phyloP scores from a whole-genome alignment of 2,113 vertebrate species.

The Neoarius graeffei region DNA sequence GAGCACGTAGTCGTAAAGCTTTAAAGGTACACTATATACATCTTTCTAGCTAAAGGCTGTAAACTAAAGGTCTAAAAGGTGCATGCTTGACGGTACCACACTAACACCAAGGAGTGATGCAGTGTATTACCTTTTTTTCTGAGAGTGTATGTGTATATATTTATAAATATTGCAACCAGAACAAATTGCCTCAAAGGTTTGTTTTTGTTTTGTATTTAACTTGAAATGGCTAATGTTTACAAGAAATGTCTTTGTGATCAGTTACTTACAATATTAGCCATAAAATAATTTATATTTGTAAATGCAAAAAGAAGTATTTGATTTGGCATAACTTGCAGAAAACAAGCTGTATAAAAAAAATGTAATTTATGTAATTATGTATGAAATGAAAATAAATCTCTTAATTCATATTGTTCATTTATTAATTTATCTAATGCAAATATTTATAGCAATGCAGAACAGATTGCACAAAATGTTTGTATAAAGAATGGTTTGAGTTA shows the following conservation, averaged over 20 bases:
- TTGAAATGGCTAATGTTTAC: conserved; percentile 59
- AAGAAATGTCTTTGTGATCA: conserved; percentile 54
- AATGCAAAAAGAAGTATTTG: conserved; percentile 53
- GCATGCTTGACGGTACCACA: background rate
- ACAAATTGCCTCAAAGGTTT: conserved; percentile 45
- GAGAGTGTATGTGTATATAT: background rate
- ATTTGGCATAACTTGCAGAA: conserved; percentile 51
- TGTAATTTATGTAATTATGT: conserved; percentile 36
- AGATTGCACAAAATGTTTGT: background rate
- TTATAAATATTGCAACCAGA: conserved; percentile 44
- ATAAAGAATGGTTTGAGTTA: background rate
- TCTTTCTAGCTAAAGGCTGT: background rate
- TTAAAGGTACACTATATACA: background rate
- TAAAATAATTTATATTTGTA: conserved; percentile 65
- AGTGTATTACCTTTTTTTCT: background rate
- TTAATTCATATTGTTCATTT: background rate
- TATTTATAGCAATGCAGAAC: background rate
- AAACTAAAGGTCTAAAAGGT: background rate
- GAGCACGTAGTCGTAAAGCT: background rate
- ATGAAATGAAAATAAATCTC: conserved; percentile 60
- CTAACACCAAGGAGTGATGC: background rate
- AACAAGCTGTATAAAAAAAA: conserved; percentile 53
- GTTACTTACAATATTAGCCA: conserved; percentile 60
- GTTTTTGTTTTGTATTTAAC: background rate
- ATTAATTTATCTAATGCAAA: background rate